Evolutionary conservation across 2,113 vertebrate species (phyloP).

Genomic region (Zosterops hypoxanthus): DNA sequence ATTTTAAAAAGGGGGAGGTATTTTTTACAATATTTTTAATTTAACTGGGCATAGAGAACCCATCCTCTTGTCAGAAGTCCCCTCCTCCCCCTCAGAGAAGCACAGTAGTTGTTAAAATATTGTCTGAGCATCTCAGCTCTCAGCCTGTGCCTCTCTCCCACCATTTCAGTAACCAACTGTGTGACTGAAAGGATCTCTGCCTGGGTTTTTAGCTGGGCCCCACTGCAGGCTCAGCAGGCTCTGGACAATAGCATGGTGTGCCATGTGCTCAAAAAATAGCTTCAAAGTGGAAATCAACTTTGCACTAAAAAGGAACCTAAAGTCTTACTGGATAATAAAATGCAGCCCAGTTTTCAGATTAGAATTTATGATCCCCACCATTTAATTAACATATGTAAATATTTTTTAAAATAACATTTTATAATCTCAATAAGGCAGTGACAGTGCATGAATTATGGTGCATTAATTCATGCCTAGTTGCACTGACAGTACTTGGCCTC

Average conservation of each 20-base stretch:
- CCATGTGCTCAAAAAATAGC: background rate
- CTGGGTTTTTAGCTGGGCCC: background rate
- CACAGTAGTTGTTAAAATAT: background rate
- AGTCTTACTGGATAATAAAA: constrained; percentile 6
- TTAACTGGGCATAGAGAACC: background rate
- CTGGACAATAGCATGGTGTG: background rate
- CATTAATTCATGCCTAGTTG: constrained; percentile 53
- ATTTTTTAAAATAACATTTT: constrained; percentile 46
- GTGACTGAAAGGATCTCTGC: background rate
- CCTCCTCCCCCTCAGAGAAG: background rate
- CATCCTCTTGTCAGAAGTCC: background rate
- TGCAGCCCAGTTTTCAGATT: background rate
- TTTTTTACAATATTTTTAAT: background rate
- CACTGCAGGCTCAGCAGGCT: background rate
- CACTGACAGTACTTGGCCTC: constrained; percentile 38
- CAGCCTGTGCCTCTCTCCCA: background rate
- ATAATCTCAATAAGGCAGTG: constrained; percentile 41
- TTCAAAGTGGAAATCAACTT: background rate
- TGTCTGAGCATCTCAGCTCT: background rate
- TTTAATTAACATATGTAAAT: constrained; percentile 67
- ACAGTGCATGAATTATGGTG: constrained; percentile 29
- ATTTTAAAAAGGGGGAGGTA: no score
- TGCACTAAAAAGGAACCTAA: background rate
- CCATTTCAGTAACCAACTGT: background rate
- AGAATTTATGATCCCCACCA: constrained; percentile 34